Evolutionary conservation across 2,797 vertebrate species (phyloP).

Genomic region (Coendou prehensilis): DNA sequence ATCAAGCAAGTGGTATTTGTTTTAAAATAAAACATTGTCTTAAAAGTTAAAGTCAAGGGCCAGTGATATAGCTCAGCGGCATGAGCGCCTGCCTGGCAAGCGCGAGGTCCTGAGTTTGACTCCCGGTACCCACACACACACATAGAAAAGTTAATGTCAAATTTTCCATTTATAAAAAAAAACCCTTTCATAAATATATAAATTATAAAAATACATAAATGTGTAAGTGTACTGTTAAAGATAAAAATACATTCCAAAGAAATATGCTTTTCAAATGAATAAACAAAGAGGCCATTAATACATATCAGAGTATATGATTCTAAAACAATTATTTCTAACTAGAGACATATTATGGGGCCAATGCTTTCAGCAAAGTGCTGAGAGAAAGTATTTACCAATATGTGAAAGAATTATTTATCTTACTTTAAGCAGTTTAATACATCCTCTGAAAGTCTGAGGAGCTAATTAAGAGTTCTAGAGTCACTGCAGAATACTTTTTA

Average conservation of each 20-base stretch:
- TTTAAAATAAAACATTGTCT: slow-evolving; percentile 53
- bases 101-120: too few relatives aligned
- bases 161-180: slow-evolving; percentile 43
- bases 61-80: too few relatives aligned
- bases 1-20: slow-evolving; percentile 37
- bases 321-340: slow-evolving; percentile 6
- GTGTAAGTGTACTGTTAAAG: slow-evolving; percentile 15
- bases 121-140: too few relatives aligned
- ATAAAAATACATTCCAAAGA: slow-evolving; percentile 39
- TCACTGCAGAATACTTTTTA: slow-evolving; percentile 13
- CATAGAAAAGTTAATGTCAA: neutral
- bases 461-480: neutral
- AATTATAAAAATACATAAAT: slow-evolving; percentile 44
- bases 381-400: slow-evolving; percentile 21
- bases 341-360: neutral
- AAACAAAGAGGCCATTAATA: neutral
- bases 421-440: slow-evolving; percentile 29
- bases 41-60: neutral
- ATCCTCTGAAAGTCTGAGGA: slow-evolving; percentile 16
- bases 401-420: slow-evolving; percentile 45
- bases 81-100: too few relatives aligned
- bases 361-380: neutral
- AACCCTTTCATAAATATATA: neutral
- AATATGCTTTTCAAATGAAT: slow-evolving; percentile 22
- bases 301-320: neutral